Evolutionary conservation across 2,888 invertebrate species (phyloP), one percentile per base, ranked within the genome.

Genomic region (Metallyticus violacea): DNA sequence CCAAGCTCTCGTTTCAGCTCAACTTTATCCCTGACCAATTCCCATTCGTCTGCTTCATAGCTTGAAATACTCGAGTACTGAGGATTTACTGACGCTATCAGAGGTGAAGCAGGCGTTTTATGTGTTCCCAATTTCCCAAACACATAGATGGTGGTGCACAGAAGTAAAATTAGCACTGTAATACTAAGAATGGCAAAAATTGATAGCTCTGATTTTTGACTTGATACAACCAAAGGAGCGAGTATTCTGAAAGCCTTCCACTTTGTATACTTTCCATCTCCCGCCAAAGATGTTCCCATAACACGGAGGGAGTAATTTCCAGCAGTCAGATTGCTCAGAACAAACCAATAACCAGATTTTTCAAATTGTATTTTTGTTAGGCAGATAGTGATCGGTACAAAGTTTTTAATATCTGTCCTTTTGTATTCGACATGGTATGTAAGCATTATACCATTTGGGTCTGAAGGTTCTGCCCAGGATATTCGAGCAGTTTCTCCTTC

Each of bases 241-340:
- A n/a, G 26, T n/a, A 86, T 84, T 25, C 9, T 15, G 29, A 83
- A 87, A 22, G 26, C 81, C 6, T 30, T 7, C 9, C 29, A 29
- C 15, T 85, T 28, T 7, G 87, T 86, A 76, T 62, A 88, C 27
- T 76, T 78, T 25, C 96, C 96, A 85, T 94, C 93, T 40, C 96
- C 97, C 82, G 96, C 96, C 88, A 97, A 93, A 9, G 98, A 96
- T 85, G 95, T 94, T 7, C 97, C 97, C 87, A 94, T 94, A 22
- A 98, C 93, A 88, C 93, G 93, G 83, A 97, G 93, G 89, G 96
- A 96, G 91, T 98, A 98, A 92, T 97, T 97, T 29, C 98, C 98
- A 77, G 97, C 93, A 78, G 93, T 92, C 76, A 97, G 91, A 89
- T 79, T 77, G 15, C 26, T 85, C 25, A 93, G 76, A n/a, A 81